Evolutionary conservation across 2,113 vertebrate species (phyloP), one percentile per base, ranked within the genome.

Genomic region (Syrrhaptes paradoxus): DNA sequence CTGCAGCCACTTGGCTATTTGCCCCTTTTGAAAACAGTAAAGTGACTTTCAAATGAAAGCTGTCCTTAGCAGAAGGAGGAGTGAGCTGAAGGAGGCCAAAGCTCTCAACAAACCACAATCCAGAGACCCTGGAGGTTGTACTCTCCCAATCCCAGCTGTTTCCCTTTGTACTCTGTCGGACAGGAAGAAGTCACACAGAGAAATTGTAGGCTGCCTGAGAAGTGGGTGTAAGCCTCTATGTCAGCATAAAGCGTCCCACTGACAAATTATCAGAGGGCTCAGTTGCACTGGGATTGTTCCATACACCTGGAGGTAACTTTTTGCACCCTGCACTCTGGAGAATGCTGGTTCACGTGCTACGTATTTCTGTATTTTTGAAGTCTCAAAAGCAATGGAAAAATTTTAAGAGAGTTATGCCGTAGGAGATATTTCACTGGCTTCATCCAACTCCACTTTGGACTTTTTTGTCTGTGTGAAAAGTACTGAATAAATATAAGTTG

Each of bases 401-500:
- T 75, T 82, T 68, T n/a, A 68, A 71, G 62, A 55, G 63, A 65
- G 22, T 85, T 79, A 19, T 20, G n/a, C 6, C 0, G 11, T 52
- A n/a, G 61, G 61, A 80, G 31, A 9, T 80, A 86, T 48, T 92
- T 90, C 65, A 75, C 48, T 48, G 81, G 31, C 28, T 87, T 92
- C 41, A 43, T 77, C 57, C 70, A 75, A 43, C 19, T 75, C 31
- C 16, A 28, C 68, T 49, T 49, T 41, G 45, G 52, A 48, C 9
- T 28, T 76, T 43, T 84, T 68, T 76, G 12, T 46, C 59, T 92
- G 57, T 61, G 31, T 68, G 73, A 82, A 49, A 92, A 86, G n/a
- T 57, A 88, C 52, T 73, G 80, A 92, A 94, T 90, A 94, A 96
- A 92, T 96, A 57, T 74, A 88, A 84, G 82, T 74, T 92, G 86